A percentile compares a stretch with the other conserved stretches of the same genome.
Conservation (phyloP, 2,888 invertebrate species). For the Coecobrya sp. region DNA sequence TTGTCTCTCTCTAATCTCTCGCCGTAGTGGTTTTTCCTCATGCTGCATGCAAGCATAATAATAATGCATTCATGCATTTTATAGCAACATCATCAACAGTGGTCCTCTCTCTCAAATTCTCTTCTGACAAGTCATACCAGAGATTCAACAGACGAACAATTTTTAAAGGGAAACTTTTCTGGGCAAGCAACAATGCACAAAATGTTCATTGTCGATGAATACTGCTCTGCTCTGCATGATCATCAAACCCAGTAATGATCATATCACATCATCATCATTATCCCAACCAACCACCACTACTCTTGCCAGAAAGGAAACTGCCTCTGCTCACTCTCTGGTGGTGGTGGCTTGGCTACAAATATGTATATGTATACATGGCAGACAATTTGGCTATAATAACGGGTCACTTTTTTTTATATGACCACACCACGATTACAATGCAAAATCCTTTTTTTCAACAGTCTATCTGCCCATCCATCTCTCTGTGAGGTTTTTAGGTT, state of each 20-base stretch:
- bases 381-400: too few species aligned
- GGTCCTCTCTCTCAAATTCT: neutral
- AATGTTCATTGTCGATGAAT: neutral
- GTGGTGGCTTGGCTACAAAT: neutral
- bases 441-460: neutral
- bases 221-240: neutral
- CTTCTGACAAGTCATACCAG: neutral
- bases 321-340: neutral
- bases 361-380: too few species aligned
- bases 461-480: neutral
- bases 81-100: neutral
- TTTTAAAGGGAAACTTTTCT: neutral
- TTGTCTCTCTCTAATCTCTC: constrained; percentile 1
- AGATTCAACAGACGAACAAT: too few species aligned
- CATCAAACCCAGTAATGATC: neutral
- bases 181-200: neutral
- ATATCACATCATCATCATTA: neutral
- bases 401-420: too few species aligned
- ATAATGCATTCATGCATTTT: neutral
- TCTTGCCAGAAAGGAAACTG: neutral
- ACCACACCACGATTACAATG: neutral
- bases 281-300: too few species aligned
- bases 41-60: constrained; percentile 3
- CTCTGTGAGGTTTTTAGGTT: neutral
- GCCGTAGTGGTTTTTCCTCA: too few species aligned